Percentiles rank a stretch among this genome's conserved stretches.
Evolutionary conservation across 2,888 invertebrate genomes (phyloP).

Genomic region (Lathronympha strigana): DNA sequence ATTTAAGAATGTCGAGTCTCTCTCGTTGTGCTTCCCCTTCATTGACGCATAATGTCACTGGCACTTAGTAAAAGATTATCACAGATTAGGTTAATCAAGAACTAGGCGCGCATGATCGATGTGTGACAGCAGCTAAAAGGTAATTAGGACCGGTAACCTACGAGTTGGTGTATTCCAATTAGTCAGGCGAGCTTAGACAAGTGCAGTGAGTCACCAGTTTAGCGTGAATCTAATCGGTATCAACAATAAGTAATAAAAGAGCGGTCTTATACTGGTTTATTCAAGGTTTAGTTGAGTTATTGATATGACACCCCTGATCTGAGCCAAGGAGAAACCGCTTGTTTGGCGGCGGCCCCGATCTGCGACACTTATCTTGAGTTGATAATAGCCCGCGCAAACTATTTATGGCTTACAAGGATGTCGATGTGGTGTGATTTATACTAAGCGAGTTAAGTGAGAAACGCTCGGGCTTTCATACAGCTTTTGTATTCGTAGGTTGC

Average conservation of each 20-base stretch:
- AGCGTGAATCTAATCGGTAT: neutral
- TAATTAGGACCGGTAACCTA: conserved; percentile 36
- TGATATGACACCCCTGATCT: conserved; percentile 21
- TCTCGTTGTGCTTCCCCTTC: neutral
- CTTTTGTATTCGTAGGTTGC: neutral
- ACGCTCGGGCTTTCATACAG: neutral
- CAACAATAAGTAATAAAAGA: neutral
- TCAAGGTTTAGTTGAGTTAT: neutral
- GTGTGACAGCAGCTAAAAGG: conserved; percentile 23
- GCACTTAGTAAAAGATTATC: neutral
- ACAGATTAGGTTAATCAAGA: conserved; percentile 30
- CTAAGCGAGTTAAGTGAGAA: conserved; percentile 3
- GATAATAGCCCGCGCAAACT: conserved; percentile 33
- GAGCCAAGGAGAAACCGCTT: conserved; percentile 41
- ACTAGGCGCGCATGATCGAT: conserved; percentile 34
- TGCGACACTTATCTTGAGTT: conserved; percentile 27
- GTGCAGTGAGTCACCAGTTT: neutral
- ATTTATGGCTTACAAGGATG: conserved; percentile 26
- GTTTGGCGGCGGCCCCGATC: conserved; percentile 28
- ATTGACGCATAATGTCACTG: neutral
- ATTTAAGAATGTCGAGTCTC: neutral
- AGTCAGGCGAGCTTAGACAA: too few species aligned
- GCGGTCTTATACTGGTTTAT: neutral
- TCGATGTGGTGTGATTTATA: conserved; percentile 15
- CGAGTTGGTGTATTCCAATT: conserved; percentile 4